phyloP scores from a whole-genome alignment of 2,888 invertebrate genomes.

The Stratiomys singularior region DNA sequence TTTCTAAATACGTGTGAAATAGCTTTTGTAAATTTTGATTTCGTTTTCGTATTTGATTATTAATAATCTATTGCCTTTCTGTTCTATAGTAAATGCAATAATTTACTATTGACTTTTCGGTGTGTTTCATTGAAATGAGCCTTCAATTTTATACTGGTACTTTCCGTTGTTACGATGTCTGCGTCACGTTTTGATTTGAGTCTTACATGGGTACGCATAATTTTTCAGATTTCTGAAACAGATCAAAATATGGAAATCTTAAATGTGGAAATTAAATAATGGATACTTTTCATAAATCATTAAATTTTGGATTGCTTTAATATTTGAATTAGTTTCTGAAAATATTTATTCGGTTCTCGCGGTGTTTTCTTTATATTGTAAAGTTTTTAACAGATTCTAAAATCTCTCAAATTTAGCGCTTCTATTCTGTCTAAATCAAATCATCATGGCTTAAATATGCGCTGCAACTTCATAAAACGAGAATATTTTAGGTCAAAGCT shows the following conservation, averaged over 20 bases:
- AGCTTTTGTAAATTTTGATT: slow-evolving; percentile 40
- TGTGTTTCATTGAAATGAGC: not conserved
- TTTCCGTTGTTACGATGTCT: not conserved
- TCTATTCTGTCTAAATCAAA: no score
- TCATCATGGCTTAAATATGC: no score
- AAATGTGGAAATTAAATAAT: no score
- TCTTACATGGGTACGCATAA: slow-evolving; percentile 44
- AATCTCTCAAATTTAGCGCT: no score
- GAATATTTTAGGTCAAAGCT: no score
- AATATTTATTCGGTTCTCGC: not conserved
- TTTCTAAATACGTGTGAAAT: not conserved
- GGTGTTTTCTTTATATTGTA: no score
- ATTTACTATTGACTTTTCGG: not conserved
- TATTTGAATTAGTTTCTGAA: not conserved
- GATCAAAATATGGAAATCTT: not conserved
- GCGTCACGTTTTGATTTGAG: slow-evolving; percentile 38
- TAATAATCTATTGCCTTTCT: slow-evolving; percentile 21
- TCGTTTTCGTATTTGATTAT: slow-evolving; percentile 1
- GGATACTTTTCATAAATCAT: no score
- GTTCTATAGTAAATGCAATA: not conserved
- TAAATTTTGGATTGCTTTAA: not conserved
- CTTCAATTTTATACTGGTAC: not conserved
- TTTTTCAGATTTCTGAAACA: slow-evolving; percentile 38
- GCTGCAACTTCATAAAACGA: no score
- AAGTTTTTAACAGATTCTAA: no score